Evolutionary conservation across 2,888 invertebrate species (phyloP).

Genomic region (Podabrus alpinus): DNA sequence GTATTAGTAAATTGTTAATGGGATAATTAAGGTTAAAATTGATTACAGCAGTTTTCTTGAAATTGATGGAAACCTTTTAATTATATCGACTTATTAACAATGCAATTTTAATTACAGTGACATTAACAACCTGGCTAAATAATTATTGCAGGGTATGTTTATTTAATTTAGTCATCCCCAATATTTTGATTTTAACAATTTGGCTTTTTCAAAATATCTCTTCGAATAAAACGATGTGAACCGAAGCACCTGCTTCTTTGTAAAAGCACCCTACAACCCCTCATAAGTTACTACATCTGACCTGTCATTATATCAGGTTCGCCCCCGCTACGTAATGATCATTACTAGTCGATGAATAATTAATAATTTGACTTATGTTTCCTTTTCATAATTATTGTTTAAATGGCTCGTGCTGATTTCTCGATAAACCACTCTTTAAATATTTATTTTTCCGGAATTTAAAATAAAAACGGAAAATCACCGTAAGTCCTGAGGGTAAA

Average conservation of each 20-base stretch:
- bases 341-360: slow-evolving; percentile 48
- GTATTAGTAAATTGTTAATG: not conserved
- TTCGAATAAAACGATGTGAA: slow-evolving; percentile 44
- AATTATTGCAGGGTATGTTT: not conserved
- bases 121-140: not conserved
- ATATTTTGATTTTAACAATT: not conserved
- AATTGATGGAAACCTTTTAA: not conserved
- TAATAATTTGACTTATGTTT: slow-evolving; percentile 48
- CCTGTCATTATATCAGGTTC: slow-evolving; percentile 56
- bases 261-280: slow-evolving; percentile 35
- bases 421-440: slow-evolving; percentile 2
- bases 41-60: not conserved
- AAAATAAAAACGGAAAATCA: not conserved
- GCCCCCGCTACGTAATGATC: slow-evolving; percentile 46
- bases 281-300: slow-evolving; percentile 54
- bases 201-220: not conserved
- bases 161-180: not conserved
- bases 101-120: not conserved
- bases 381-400: slow-evolving; percentile 36
- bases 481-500: not conserved
- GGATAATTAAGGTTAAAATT: not conserved
- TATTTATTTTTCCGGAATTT: not conserved
- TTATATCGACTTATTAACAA: not conserved
- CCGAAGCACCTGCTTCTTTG: slow-evolving; percentile 20
- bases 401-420: slow-evolving; percentile 34